These are phyloP conservation scores for Phoxinus dragarum DNA, from an alignment of 2,797 vertebrate species.

Conservation along the genomic window DNA sequence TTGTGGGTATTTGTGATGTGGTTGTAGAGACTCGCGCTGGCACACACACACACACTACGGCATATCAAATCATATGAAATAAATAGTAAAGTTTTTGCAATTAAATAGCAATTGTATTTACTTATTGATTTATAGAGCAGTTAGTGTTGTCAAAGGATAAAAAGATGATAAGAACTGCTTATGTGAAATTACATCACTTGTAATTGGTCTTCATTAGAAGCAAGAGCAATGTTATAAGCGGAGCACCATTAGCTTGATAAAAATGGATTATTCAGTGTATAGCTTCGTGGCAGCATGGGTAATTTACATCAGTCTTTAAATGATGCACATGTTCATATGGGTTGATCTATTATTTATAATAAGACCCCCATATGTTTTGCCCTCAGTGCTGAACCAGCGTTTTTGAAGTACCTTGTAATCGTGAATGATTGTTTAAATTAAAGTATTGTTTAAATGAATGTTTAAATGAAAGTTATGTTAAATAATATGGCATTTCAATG, in stretches of 20 bases:
- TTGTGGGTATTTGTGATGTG: constrained; percentile 42
- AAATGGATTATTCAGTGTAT: constrained; percentile 51
- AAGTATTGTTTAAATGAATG: neutral
- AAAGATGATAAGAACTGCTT: neutral
- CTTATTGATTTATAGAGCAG: neutral
- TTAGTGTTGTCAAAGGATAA: constrained; percentile 7
- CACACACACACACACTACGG: neutral
- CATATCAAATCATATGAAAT: neutral
- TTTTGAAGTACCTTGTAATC: neutral
- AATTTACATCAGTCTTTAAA: constrained; percentile 55
- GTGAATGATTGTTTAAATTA: neutral
- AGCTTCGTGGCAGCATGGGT: constrained; percentile 30
- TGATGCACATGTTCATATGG: neutral
- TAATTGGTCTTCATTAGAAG: constrained; percentile 56
- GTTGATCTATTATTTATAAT: constrained; percentile 2
- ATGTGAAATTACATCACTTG: constrained; percentile 30
- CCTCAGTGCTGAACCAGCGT: too few relatives aligned
- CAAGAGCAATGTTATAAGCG: constrained; percentile 49
- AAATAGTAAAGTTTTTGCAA: constrained; percentile 2
- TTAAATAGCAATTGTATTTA: neutral
- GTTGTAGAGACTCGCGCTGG: constrained; percentile 1
- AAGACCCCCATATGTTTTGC: neutral
- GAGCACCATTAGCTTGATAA: constrained; percentile 55
- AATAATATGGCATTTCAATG: neutral
- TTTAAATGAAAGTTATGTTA: neutral